Evolutionary conservation across 1,140 invertebrate genomes (phyloP).

Genomic region (Ctenoplectra terminalis): DNA sequence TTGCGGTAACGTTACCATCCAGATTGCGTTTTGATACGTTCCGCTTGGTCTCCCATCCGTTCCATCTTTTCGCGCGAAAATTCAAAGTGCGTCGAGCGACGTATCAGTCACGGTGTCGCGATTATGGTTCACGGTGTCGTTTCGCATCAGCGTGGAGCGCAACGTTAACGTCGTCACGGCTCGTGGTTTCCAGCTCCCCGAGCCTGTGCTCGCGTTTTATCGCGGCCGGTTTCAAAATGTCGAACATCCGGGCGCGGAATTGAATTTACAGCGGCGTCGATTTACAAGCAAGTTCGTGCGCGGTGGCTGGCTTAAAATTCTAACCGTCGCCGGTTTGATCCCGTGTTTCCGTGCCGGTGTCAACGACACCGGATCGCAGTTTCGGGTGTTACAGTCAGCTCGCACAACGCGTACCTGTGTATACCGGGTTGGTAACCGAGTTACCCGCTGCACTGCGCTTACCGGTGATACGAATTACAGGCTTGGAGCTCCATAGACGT

Average conservation of each 20-base stretch:
- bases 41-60: neutral
- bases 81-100: neutral
- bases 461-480: slow-evolving; percentile 66
- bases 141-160: neutral
- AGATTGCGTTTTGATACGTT: slow-evolving; percentile 10
- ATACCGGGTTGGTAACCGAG: slow-evolving; percentile 55
- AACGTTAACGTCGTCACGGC: neutral
- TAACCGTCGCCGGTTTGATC: neutral
- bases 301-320: slow-evolving; percentile 30
- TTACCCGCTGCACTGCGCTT: slow-evolving; percentile 57
- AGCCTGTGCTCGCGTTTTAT: neutral
- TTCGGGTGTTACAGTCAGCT: slow-evolving; percentile 22
- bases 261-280: too few relatives aligned
- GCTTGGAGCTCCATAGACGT: slow-evolving; percentile 57
- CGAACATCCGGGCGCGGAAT: neutral
- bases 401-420: slow-evolving; percentile 12
- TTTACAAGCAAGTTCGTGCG: neutral
- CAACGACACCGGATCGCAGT: slow-evolving; percentile 36
- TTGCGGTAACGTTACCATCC: slow-evolving; percentile 27
- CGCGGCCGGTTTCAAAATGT: neutral
- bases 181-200: neutral
- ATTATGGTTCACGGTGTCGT: neutral
- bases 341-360: slow-evolving; percentile 18
- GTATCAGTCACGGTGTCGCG: neutral
- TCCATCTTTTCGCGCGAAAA: slow-evolving; percentile 1